phyloP scores from a whole-genome alignment of 2,888 invertebrate species.

The Phlogophora meticulosa region DNA sequence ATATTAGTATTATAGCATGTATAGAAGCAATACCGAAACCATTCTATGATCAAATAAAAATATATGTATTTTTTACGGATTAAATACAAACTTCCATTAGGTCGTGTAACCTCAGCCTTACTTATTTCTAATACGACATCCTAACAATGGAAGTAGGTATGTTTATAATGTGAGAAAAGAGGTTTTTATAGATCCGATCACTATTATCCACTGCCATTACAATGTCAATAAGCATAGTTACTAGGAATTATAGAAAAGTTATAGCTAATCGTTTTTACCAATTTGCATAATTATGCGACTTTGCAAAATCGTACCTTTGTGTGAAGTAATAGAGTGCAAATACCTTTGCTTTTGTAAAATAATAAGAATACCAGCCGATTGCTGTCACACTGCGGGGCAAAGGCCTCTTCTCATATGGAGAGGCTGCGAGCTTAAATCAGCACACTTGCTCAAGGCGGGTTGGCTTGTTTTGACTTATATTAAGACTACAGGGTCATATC shows the following conservation, averaged over 20 bases:
- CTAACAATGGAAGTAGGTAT: conserved; percentile 39
- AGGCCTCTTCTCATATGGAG: too few species aligned
- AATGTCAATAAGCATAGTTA: conserved; percentile 41
- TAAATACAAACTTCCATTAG: background rate
- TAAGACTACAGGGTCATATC: too few species aligned
- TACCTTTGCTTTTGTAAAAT: background rate
- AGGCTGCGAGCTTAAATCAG: too few species aligned
- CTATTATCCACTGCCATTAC: conserved; percentile 27
- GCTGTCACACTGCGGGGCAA: too few species aligned
- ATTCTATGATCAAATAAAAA: too few species aligned
- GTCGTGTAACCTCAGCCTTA: conserved; percentile 7
- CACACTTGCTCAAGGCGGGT: too few species aligned
- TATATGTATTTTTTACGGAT: too few species aligned
- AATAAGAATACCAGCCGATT: too few species aligned
- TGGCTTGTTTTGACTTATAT: too few species aligned
- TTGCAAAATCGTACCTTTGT: background rate
- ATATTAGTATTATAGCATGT: too few species aligned
- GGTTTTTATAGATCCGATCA: conserved; percentile 34
- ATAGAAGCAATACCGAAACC: too few species aligned
- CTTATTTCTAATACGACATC: conserved; percentile 5
- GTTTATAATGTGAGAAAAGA: conserved; percentile 38
- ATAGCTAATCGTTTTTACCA: conserved; percentile 21
- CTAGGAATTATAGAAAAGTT: conserved; percentile 46
- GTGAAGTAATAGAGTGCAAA: background rate
- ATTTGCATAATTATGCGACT: conserved; percentile 8